phyloP scores from a whole-genome alignment of 92 coral and sea anemone species.

The Phymanthus crucifer region DNA sequence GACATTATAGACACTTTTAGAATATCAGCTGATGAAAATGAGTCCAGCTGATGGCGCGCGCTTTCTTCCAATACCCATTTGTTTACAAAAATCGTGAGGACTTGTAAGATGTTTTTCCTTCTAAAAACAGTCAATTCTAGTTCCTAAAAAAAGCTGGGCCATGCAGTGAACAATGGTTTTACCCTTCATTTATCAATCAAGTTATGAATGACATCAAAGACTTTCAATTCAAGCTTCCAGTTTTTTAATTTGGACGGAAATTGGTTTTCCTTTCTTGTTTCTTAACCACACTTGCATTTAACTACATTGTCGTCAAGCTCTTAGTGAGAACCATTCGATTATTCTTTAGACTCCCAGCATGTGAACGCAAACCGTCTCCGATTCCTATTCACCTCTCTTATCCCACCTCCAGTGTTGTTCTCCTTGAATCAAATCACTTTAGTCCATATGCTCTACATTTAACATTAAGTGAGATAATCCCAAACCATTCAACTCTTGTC shows the following conservation, averaged over 20 bases:
- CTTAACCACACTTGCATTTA: neutral
- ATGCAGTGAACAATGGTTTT: neutral
- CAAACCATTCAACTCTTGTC: neutral
- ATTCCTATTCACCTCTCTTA: neutral
- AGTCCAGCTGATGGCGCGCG: neutral
- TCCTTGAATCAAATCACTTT: neutral
- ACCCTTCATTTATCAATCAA: neutral
- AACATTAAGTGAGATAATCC: neutral
- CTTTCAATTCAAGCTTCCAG: neutral
- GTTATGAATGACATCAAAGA: neutral
- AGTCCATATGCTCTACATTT: neutral
- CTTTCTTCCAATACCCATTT: no score
- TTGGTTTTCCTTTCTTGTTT: neutral
- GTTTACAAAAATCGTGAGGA: no score
- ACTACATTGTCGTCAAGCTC: neutral
- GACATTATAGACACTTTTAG: neutral
- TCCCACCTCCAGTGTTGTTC: neutral
- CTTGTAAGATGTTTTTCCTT: no score
- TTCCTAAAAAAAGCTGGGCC: neutral
- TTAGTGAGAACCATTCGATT: neutral
- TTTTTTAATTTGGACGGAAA: neutral
- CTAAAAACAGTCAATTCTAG: neutral
- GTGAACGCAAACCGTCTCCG: neutral
- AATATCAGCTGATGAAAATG: slow-evolving; percentile 2
- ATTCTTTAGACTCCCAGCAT: neutral